Evolutionary conservation across 1,140 invertebrate species (phyloP).

Genomic region (Oncopeltus fasciatus): DNA sequence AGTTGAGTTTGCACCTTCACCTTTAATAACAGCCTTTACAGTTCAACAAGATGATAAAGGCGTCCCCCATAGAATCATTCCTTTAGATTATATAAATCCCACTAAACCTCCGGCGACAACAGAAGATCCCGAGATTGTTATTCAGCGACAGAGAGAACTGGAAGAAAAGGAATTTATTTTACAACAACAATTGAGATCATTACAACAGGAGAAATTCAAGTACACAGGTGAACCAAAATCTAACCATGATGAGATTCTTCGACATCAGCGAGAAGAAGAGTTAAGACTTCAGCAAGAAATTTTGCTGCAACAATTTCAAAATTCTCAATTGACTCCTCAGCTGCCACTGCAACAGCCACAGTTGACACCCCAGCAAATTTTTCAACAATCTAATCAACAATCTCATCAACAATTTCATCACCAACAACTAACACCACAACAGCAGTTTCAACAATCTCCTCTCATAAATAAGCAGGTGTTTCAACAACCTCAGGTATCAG

Average conservation of each 20-base stretch:
- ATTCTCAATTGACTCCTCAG: neutral
- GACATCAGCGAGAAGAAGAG: neutral
- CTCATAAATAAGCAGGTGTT: too few relatives aligned
- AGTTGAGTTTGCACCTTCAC: conserved; percentile 64
- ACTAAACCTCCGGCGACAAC: conserved; percentile 15
- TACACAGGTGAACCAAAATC: neutral
- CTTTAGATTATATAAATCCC: conserved; percentile 36
- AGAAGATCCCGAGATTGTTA: conserved; percentile 23
- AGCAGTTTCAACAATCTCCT: too few relatives aligned
- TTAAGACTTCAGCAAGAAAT: conserved; percentile 35
- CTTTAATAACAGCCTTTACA: conserved; percentile 64
- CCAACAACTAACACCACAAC: too few relatives aligned
- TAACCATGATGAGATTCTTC: neutral
- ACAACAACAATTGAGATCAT: conserved; percentile 47
- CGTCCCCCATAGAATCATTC: conserved; percentile 56
- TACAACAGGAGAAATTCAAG: conserved; percentile 39
- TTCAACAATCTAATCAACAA: conserved; percentile 20
- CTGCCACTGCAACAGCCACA: conserved; percentile 23
- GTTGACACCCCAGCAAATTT: conserved; percentile 36
- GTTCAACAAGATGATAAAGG: conserved; percentile 64
- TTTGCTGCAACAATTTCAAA: neutral
- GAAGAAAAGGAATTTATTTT: conserved; percentile 52
- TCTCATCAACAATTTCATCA: too few relatives aligned
- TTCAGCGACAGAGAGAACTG: conserved; percentile 39
- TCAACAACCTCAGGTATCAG: too few relatives aligned